Evolutionary conservation across 2,888 invertebrate species (phyloP).

Genomic region (Hypomecis atomaria): DNA sequence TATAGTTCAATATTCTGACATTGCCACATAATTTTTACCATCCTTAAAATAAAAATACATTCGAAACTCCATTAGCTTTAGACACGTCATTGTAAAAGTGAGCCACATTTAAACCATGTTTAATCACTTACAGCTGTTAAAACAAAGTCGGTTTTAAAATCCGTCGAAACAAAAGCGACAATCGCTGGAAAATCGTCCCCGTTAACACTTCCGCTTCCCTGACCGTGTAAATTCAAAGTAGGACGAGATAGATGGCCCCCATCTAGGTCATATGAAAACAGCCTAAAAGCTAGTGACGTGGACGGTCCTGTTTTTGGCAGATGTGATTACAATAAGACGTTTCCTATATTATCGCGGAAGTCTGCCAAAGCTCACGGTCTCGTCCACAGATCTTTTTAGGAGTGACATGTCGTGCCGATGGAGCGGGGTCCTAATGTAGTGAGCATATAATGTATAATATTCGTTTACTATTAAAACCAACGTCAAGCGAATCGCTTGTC

Average conservation of each 20-base stretch:
- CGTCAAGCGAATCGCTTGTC: no score
- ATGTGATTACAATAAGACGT: constrained; percentile 36
- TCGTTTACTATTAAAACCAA: no score
- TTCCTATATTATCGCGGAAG: constrained; percentile 56
- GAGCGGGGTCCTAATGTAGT: no score
- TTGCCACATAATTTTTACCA: background rate
- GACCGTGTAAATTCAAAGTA: constrained; percentile 38
- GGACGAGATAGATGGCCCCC: constrained; percentile 39
- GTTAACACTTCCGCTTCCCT: constrained; percentile 46
- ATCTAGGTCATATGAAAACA: constrained; percentile 36
- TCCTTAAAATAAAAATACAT: background rate
- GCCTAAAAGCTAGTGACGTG: constrained; percentile 19
- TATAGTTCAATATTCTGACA: background rate
- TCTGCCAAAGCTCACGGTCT: constrained; percentile 49
- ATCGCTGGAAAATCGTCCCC: constrained; percentile 35
- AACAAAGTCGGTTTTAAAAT: constrained; percentile 31
- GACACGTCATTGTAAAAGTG: constrained; percentile 15
- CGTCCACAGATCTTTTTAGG: background rate
- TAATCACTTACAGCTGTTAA: constrained; percentile 28
- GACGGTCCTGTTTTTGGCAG: constrained; percentile 29
- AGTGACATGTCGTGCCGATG: no score
- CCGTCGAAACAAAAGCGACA: constrained; percentile 29
- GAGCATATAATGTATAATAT: no score
- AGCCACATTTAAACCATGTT: constrained; percentile 19
- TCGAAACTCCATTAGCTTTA: constrained; percentile 11